Evolutionary conservation across 2,888 invertebrate genomes (phyloP).

Genomic region (Stomorhina lunata): DNA sequence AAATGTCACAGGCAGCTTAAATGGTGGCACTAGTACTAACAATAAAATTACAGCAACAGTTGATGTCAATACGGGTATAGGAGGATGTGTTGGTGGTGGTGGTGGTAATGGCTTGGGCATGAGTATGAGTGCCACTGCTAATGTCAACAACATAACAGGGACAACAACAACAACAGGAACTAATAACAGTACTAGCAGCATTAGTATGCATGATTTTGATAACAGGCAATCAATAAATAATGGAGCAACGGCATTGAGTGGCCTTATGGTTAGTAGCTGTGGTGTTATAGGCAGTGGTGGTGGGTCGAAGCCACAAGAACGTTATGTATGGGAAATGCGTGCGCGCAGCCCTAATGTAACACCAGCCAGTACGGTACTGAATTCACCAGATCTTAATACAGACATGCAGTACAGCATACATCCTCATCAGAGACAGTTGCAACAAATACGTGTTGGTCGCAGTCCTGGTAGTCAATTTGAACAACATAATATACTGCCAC

Average conservation of each 20-base stretch:
- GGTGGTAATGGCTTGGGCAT: background rate
- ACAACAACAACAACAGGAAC: slow-evolving; percentile 60
- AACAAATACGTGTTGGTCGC: slow-evolving; percentile 78
- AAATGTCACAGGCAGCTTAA: slow-evolving; percentile 46
- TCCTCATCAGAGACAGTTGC: slow-evolving; percentile 71
- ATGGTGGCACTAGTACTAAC: slow-evolving; percentile 1
- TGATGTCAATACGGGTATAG: slow-evolving; percentile 42
- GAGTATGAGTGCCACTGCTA: slow-evolving; percentile 22
- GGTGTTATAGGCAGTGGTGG: slow-evolving; percentile 48
- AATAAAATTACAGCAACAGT: slow-evolving; percentile 63
- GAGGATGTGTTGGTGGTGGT: background rate
- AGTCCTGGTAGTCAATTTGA: slow-evolving; percentile 78
- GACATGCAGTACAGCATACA: slow-evolving; percentile 76
- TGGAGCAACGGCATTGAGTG: slow-evolving; percentile 42
- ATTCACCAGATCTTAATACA: slow-evolving; percentile 78
- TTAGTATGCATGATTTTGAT: slow-evolving; percentile 63
- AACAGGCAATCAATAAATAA: slow-evolving; percentile 65
- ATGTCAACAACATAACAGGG: slow-evolving; percentile 53
- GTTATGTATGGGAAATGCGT: slow-evolving; percentile 79
- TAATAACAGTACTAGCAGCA: slow-evolving; percentile 68
- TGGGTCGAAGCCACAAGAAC: slow-evolving; percentile 73
- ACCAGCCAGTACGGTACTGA: slow-evolving; percentile 79
- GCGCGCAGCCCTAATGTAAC: slow-evolving; percentile 78
- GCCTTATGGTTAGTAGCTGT: slow-evolving; percentile 49
- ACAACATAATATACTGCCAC: slow-evolving; percentile 70